Evolutionary conservation across 2,113 vertebrate species (phyloP), one percentile per base, ranked within the genome.

Genomic region (Penelope pileata): DNA sequence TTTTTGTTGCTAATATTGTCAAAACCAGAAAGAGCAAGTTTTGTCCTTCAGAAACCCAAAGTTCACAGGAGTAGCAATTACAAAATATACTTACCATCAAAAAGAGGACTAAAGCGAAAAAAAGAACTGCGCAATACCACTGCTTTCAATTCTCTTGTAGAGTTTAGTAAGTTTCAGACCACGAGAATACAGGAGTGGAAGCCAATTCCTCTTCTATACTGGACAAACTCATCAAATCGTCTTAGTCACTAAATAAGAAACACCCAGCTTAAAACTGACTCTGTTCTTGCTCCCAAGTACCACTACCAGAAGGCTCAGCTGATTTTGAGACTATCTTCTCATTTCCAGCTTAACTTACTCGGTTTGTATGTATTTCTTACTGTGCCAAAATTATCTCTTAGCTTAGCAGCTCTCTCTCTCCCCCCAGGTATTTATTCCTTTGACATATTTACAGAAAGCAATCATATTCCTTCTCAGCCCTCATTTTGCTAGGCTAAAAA

Each of bases 401-500:
- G 43, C 73, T 64, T 73, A 88, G 54, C 40, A 86, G 48, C 38
- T 54, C 23, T 23, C 13, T 36, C 43, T 72, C 34, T 42, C 30
- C 34, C 14, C 9, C 60, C 23, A 29, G 16, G 32, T 70, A 77
- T 84, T 86, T 86, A 80, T 26, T 83, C 64, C 56, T 24, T 76
- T 45, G 27, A 73, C 22, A 38, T 16, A 87, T 75, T 90, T 93
- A 90, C 62, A 68, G 47, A 82, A 93, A 79, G 73, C 45, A 93
- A 66, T 40, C 5, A 27, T 74, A 69, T 53, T 90, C 45, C 30
- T 83, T 26, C 53, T 86, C 91, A 88, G 68, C 8, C 45, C 16
- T 88, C 60, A 70, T 93, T 88, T 81, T 83, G 23, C 59, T 50
- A 69, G 21, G 47, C 63, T 64, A 60, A 94, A 83, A n/a, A 94